Percentiles rank a stretch among this genome's conserved stretches.
phyloP scores from a whole-genome alignment of 2,888 invertebrate genomes.

The Beris morrisii region DNA sequence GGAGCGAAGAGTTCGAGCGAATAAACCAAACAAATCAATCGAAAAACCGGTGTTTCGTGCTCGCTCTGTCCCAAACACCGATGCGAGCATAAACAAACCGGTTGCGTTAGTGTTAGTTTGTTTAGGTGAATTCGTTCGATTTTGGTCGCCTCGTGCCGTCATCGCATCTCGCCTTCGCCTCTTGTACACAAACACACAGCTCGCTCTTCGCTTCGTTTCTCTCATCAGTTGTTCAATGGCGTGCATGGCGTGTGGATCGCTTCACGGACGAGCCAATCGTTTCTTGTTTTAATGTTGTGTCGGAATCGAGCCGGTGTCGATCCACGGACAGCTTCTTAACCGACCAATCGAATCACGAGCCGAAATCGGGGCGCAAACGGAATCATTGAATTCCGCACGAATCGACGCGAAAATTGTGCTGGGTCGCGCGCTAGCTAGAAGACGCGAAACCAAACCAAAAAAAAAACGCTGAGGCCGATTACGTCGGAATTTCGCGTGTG shows the following conservation, averaged over 20 bases:
- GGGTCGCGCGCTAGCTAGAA: no score
- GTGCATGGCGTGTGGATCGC: slow-evolving; percentile 43
- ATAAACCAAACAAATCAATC: no score
- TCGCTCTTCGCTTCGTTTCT: slow-evolving; percentile 33
- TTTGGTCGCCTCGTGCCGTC: not conserved
- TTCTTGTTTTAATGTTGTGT: slow-evolving; percentile 31
- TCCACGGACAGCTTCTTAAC: slow-evolving; percentile 17
- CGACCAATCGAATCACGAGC: slow-evolving; percentile 5
- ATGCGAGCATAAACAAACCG: not conserved
- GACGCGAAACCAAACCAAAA: no score
- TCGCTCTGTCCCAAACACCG: no score
- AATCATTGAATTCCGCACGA: no score
- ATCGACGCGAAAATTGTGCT: no score
- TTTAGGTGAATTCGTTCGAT: slow-evolving; percentile 32
- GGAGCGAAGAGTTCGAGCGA: no score
- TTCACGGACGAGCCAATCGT: not conserved
- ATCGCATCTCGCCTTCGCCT: not conserved
- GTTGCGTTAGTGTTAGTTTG: slow-evolving; percentile 23
- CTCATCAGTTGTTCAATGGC: slow-evolving; percentile 42
- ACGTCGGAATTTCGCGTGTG: slow-evolving; percentile 42
- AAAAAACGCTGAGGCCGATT: slow-evolving; percentile 35
- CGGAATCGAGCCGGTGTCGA: slow-evolving; percentile 30
- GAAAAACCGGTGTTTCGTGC: not conserved
- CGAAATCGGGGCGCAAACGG: slow-evolving; percentile 14
- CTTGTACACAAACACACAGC: slow-evolving; percentile 7